phyloP scores from a whole-genome alignment of 2,113 vertebrate species.

The Ictidomys tridecemlineatus region DNA sequence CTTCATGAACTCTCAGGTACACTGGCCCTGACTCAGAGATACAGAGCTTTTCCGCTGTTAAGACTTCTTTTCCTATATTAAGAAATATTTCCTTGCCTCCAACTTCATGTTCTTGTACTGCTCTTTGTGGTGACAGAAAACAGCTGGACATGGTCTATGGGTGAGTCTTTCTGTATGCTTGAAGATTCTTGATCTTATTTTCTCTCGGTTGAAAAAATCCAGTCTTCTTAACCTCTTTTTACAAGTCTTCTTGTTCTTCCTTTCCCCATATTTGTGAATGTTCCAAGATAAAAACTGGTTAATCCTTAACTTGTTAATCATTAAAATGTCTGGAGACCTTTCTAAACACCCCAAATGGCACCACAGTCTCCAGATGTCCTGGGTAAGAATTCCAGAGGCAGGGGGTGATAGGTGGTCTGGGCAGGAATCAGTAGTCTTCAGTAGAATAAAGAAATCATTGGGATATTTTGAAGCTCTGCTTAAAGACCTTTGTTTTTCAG shows the following conservation, averaged over 20 bases:
- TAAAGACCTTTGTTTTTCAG: not conserved
- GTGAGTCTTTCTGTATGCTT: not conserved
- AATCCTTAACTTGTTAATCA: not conserved
- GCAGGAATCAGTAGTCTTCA: not conserved
- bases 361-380: not conserved
- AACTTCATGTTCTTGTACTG: constrained; percentile 17
- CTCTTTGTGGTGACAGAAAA: constrained; percentile 34
- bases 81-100: constrained; percentile 3
- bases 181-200: constrained; percentile 48
- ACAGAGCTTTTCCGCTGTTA: not conserved
- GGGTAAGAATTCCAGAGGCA: not conserved
- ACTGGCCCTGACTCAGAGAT: not conserved
- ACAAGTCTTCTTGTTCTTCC: constrained; percentile 17
- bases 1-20: not conserved
- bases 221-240: constrained; percentile 29
- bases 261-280: not conserved
- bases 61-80: constrained; percentile 53
- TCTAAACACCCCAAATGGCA: not conserved
- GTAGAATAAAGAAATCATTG: not conserved
- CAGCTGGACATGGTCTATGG: not conserved
- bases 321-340: not conserved
- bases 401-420: not conserved
- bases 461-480: not conserved
- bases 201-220: constrained; percentile 34
- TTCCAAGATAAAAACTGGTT: not conserved